Conservation (phyloP, 2,797 vertebrate genomes). For the Gambusia yucatana region DNA sequence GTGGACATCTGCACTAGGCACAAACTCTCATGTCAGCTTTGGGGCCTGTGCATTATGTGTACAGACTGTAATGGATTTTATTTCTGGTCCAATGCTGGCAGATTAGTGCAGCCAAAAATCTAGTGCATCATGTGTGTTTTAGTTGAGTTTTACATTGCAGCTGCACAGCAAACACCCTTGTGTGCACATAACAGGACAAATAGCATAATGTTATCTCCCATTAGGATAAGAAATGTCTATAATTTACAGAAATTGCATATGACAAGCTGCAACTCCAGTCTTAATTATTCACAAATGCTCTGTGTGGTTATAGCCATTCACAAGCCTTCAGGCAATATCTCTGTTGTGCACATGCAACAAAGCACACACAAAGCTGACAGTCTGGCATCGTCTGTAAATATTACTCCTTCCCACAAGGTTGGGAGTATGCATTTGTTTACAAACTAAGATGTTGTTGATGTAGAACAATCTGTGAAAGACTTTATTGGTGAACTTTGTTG, state of each 20-base stretch:
- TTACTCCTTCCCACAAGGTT: background rate
- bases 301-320: background rate
- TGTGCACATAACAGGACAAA: background rate
- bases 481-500: background rate
- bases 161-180: background rate
- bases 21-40: background rate
- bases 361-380: background rate
- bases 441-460: background rate
- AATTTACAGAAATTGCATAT: background rate
- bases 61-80: background rate
- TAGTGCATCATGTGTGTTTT: background rate
- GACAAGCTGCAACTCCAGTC: background rate
- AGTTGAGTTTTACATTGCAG: background rate
- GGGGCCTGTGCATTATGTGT: background rate
- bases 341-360: conserved; percentile 5
- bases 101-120: background rate
- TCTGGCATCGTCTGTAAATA: background rate
- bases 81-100: background rate
- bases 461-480: background rate
- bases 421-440: too few species aligned
- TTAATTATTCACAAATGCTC: background rate
- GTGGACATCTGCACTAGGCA: background rate
- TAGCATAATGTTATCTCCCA: background rate
- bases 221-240: background rate
- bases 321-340: background rate